Evolutionary conservation across 2,888 invertebrate species (phyloP).

Genomic region (Philereme vetulata): DNA sequence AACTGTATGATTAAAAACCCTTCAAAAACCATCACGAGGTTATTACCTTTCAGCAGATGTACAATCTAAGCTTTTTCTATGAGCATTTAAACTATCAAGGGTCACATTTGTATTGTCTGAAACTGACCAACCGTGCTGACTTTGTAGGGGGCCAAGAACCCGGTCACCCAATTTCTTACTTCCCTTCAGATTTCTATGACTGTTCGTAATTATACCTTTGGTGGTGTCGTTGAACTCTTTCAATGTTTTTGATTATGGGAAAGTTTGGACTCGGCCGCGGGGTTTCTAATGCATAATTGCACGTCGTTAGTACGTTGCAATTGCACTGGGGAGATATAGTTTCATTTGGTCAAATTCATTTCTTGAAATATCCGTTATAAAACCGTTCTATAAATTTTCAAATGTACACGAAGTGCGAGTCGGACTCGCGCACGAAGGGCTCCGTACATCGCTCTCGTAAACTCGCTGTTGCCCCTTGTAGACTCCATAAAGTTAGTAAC

Average conservation of each 20-base stretch:
- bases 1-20: constrained; percentile 38
- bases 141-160: constrained; percentile 68
- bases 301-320: constrained; percentile 59
- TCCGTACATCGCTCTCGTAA: no score
- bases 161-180: constrained; percentile 77
- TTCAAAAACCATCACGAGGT: constrained; percentile 32
- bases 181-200: constrained; percentile 61
- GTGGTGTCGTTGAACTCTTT: constrained; percentile 73
- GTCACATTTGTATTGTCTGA: constrained; percentile 71
- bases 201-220: constrained; percentile 74
- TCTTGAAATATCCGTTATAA: constrained; percentile 34
- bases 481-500: no score
- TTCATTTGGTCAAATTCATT: constrained; percentile 54
- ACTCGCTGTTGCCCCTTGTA: no score
- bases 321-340: constrained; percentile 38
- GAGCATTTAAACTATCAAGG: constrained; percentile 60
- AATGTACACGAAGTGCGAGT: neutral
- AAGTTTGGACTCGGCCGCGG: constrained; percentile 70
- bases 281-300: constrained; percentile 59
- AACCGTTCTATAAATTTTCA: neutral
- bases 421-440: no score
- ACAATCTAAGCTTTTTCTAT: constrained; percentile 54
- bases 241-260: constrained; percentile 67
- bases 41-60: constrained; percentile 61
- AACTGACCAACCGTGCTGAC: constrained; percentile 78